Evolutionary conservation across 2,797 vertebrate species (phyloP).

Genomic region (Lindbergichthys nudifrons): DNA sequence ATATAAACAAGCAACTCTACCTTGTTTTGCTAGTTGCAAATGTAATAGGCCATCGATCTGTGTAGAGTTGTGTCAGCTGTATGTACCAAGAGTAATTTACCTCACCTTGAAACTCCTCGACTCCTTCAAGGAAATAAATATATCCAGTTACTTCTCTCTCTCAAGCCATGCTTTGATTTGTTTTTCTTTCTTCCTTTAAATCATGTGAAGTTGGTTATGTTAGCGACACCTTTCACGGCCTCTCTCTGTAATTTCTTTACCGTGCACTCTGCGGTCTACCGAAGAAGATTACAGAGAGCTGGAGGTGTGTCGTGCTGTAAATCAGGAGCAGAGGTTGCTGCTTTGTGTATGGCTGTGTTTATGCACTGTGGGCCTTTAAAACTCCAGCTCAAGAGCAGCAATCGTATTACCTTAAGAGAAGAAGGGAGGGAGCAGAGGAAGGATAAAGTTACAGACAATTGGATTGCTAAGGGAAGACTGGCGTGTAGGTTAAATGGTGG

Average conservation of each 20-base stretch:
- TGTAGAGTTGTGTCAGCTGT: slow-evolving; percentile 30
- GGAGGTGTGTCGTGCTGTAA: slow-evolving; percentile 69
- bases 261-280: slow-evolving; percentile 44
- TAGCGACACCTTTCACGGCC: slow-evolving; percentile 47
- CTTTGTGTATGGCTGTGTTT: slow-evolving; percentile 4
- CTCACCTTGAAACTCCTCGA: slow-evolving; percentile 73
- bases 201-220: slow-evolving; percentile 53
- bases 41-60: slow-evolving; percentile 61
- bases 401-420: slow-evolving; percentile 76
- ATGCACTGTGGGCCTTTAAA: slow-evolving; percentile 26
- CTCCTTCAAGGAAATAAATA: slow-evolving; percentile 49
- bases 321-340: slow-evolving; percentile 56
- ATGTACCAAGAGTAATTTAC: slow-evolving; percentile 51
- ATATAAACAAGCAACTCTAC: slow-evolving; percentile 33
- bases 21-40: slow-evolving; percentile 59
- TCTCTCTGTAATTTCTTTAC: slow-evolving; percentile 54
- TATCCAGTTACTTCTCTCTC: slow-evolving; percentile 46
- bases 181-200: slow-evolving; percentile 35
- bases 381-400: slow-evolving; percentile 67
- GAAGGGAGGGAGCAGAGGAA: slow-evolving; percentile 42
- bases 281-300: slow-evolving; percentile 70
- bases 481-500: slow-evolving; percentile 35
- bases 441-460: slow-evolving; percentile 65
- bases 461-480: slow-evolving; percentile 62
- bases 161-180: slow-evolving; percentile 59